Evolutionary conservation across 2,113 vertebrate genomes (phyloP).

Genomic region (Circaetus gallicus): DNA sequence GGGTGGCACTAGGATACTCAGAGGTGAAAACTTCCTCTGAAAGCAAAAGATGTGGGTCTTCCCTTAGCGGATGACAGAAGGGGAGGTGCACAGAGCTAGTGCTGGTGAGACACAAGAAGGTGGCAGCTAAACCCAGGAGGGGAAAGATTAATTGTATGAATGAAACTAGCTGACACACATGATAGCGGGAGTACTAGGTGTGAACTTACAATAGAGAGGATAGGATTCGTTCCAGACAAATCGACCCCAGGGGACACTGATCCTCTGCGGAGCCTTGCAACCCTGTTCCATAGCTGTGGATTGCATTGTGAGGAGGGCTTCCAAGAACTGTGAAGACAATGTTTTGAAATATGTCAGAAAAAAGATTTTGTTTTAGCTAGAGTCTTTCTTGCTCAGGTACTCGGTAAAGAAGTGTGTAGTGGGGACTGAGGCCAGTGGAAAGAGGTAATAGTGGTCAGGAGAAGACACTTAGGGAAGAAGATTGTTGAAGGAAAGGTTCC

Average conservation of each 20-base stretch:
- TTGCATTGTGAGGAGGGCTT: not conserved
- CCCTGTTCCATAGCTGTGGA: not conserved
- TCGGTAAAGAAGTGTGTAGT: not conserved
- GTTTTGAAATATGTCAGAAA: not conserved
- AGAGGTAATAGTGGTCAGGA: not conserved
- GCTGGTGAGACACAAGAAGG: not conserved
- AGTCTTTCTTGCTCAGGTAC: not conserved
- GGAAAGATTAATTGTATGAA: not conserved
- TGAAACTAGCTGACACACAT: not conserved
- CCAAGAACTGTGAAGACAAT: not conserved
- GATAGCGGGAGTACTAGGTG: not conserved
- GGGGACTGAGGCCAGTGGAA: not conserved
- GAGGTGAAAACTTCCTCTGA: not conserved
- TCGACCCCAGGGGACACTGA: not conserved
- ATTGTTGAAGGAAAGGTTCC: not conserved
- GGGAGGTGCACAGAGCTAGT: not conserved
- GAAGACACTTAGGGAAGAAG: not conserved
- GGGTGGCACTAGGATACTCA: not conserved
- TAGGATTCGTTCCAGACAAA: not conserved
- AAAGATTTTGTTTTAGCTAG: not conserved
- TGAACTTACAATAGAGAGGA: not conserved
- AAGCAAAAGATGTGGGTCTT: not conserved
- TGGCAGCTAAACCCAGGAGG: not conserved
- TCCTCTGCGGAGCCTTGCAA: not conserved
- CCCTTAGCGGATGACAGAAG: not conserved